These are phyloP conservation scores for Lycocerus yunnanus DNA, from an alignment of 2,888 invertebrate species.

Conservation along the genomic window DNA sequence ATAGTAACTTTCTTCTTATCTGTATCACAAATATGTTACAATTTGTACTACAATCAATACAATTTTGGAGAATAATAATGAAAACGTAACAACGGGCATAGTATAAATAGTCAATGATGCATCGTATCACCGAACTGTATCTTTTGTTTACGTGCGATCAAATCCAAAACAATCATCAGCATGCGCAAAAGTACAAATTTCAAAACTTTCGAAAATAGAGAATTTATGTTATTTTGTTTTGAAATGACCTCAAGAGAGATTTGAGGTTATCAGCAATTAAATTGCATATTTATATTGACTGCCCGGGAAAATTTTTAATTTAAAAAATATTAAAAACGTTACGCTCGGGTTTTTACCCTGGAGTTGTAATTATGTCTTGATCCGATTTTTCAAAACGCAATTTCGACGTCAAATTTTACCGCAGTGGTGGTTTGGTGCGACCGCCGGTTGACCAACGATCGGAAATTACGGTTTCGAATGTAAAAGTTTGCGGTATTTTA, in stretches of 20 bases:
- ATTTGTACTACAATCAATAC: background rate
- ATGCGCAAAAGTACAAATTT: background rate
- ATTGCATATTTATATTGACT: too few relatives aligned
- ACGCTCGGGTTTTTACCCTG: too few relatives aligned
- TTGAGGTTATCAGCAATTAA: too few relatives aligned
- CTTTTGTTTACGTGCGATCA: background rate
- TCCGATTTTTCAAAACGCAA: too few relatives aligned
- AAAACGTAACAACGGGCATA: background rate
- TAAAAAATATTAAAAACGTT: too few relatives aligned
- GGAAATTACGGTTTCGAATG: too few relatives aligned
- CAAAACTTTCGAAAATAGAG: background rate
- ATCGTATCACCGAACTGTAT: background rate
- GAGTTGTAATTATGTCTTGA: too few relatives aligned
- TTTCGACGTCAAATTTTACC: too few relatives aligned
- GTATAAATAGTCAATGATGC: background rate
- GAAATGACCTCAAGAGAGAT: background rate
- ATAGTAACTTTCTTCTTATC: background rate
- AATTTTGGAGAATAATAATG: background rate
- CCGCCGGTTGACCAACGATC: too few relatives aligned
- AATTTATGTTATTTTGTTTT: background rate
- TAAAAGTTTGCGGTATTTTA: too few relatives aligned
- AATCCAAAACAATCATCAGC: background rate
- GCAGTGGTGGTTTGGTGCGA: too few relatives aligned
- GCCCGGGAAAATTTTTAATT: too few relatives aligned
- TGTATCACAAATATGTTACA: background rate